Evolutionary conservation across 2,888 invertebrate species (phyloP).

Genomic region (Tiliacea aurago): DNA sequence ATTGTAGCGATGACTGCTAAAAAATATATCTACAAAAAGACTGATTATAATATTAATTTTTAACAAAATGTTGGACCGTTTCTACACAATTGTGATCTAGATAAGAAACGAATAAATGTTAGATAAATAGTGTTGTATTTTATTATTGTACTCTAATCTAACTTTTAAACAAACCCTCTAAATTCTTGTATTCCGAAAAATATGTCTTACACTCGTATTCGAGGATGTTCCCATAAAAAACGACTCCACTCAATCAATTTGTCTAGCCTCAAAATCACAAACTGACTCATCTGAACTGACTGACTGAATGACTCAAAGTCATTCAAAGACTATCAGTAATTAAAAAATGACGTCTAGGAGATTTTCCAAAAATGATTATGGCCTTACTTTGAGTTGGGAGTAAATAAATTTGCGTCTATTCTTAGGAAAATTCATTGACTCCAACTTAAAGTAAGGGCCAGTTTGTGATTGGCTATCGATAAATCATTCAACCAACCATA

Average conservation of each 20-base stretch:
- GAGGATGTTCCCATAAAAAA: no score
- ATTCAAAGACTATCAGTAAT: not conserved
- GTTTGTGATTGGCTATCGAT: not conserved
- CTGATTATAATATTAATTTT: conserved; percentile 82
- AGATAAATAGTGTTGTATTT: conserved; percentile 71
- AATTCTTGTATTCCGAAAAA: not conserved
- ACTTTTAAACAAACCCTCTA: not conserved
- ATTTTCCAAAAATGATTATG: not conserved
- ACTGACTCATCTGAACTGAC: not conserved
- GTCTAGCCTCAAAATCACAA: not conserved
- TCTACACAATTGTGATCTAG: conserved; percentile 82
- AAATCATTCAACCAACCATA: not conserved
- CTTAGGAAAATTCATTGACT: no score
- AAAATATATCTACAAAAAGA: conserved; percentile 86
- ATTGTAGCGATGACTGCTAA: conserved; percentile 76
- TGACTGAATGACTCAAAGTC: no score
- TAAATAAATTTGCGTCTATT: no score
- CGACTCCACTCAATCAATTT: not conserved
- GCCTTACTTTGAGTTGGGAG: not conserved
- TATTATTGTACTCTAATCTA: conserved; percentile 35
- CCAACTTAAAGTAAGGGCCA: not conserved
- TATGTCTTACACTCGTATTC: not conserved
- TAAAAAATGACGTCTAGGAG: no score
- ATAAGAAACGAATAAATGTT: conserved; percentile 82
- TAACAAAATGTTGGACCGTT: conserved; percentile 78